phyloP scores from a whole-genome alignment of 2,888 invertebrate species.

The Argyresthia goedartella region DNA sequence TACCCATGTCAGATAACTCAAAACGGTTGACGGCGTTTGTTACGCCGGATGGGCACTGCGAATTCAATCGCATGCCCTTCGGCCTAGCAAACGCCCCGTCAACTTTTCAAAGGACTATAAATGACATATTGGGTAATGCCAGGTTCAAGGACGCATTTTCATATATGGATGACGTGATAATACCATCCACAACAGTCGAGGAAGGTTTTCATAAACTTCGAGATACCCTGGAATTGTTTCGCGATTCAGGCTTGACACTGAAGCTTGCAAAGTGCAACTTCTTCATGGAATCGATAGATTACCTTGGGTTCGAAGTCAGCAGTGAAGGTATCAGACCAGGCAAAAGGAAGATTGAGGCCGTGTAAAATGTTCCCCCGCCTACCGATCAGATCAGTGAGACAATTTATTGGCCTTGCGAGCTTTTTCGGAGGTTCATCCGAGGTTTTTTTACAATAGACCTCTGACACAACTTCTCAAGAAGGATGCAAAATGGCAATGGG shows the following conservation, averaged over 20 bases:
- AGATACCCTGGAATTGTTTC: neutral
- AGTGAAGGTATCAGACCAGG: too few relatives aligned
- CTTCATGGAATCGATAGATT: neutral
- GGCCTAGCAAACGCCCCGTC: too few relatives aligned
- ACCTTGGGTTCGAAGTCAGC: neutral
- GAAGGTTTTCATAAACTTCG: neutral
- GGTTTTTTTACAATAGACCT: constrained; percentile 18
- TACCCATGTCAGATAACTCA: too few relatives aligned
- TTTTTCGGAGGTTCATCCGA: constrained; percentile 23
- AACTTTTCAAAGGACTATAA: too few relatives aligned
- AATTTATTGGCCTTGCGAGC: constrained; percentile 20
- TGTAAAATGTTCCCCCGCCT: constrained; percentile 14
- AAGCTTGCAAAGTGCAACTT: neutral
- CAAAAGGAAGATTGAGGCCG: neutral
- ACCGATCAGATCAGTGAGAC: constrained; percentile 15
- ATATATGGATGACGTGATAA: constrained; percentile 7
- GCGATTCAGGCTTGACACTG: too few relatives aligned
- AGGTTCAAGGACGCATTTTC: neutral
- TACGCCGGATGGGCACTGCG: too few relatives aligned
- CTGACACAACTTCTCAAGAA: too few relatives aligned
- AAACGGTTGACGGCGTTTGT: too few relatives aligned
- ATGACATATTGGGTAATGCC: too few relatives aligned
- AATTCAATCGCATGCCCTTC: too few relatives aligned
- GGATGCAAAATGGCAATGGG: too few relatives aligned
- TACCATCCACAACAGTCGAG: neutral